phyloP scores from a whole-genome alignment of 2,888 invertebrate genomes.

The Phasia obesa region DNA sequence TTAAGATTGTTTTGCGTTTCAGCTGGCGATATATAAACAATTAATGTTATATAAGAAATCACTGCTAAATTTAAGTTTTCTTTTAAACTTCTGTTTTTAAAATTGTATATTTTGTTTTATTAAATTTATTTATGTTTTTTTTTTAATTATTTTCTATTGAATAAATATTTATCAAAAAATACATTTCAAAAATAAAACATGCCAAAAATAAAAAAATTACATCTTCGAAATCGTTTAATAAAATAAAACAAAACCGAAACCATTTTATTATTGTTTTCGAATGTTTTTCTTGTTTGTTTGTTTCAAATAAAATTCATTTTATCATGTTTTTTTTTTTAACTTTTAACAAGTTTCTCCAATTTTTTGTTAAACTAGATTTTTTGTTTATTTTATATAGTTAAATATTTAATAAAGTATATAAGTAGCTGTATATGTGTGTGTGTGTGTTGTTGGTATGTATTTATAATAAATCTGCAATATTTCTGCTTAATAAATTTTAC shows the following conservation, averaged over 20 bases:
- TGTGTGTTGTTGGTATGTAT: conserved; percentile 41
- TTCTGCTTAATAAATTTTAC: conserved; percentile 50
- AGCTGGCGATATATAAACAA: not conserved
- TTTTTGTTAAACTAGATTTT: conserved; percentile 10
- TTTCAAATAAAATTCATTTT: conserved; percentile 42
- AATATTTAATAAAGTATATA: conserved; percentile 24
- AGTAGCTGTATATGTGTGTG: conserved; percentile 31
- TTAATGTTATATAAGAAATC: not conserved
- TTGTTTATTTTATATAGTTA: conserved; percentile 26
- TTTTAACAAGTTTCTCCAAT: conserved; percentile 4
- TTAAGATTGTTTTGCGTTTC: not conserved
- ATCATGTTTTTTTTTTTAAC: not conserved
- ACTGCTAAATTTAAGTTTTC: not conserved
- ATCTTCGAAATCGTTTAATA: conserved; percentile 21
- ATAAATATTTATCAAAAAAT: conserved; percentile 66
- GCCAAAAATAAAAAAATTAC: conserved; percentile 55
- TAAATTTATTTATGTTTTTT: conserved; percentile 34
- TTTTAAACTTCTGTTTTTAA: conserved; percentile 11
- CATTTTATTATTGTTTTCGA: conserved; percentile 43
- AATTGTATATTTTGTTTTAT: conserved; percentile 39
- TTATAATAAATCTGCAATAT: conserved; percentile 36
- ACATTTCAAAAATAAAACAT: conserved; percentile 55
- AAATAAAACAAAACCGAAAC: conserved; percentile 54
- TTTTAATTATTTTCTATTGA: conserved; percentile 55
- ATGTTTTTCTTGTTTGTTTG: conserved; percentile 5